Conservation (phyloP, 2,113 vertebrate genomes). For the Rhinichthys klamathensis region DNA sequence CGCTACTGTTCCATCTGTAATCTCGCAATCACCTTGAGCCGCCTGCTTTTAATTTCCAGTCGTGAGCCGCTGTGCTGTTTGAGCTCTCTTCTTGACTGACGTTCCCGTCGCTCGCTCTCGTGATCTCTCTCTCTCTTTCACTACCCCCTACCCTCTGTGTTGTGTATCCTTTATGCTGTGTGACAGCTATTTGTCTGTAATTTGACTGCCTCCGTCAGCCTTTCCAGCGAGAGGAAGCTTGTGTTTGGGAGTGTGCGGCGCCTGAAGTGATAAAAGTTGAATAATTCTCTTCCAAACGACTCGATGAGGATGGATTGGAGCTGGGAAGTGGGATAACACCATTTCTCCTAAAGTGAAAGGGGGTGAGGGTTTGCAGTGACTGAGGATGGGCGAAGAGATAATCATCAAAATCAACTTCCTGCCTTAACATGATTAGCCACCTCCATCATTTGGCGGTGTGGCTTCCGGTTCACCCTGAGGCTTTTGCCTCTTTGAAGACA, state of each 20-base stretch:
- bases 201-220: conserved; percentile 53
- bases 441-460: conserved; percentile 64
- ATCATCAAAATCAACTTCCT: conserved; percentile 80
- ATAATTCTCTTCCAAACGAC: conserved; percentile 76
- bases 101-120: not conserved
- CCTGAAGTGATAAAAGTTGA: conserved; percentile 76
- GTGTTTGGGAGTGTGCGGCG: conserved; percentile 71
- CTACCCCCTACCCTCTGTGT: not conserved
- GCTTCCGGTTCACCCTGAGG: conserved; percentile 46
- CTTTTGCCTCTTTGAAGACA: not conserved
- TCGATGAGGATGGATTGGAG: conserved; percentile 75
- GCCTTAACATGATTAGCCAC: conserved; percentile 76
- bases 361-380: conserved; percentile 35
- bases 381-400: conserved; percentile 72
- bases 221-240: conserved; percentile 59
- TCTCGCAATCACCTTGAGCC: conserved; percentile 70
- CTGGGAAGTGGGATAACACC: conserved; percentile 60
- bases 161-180: conserved; percentile 33
- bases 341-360: conserved; percentile 20
- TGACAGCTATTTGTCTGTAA: conserved; percentile 62
- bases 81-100: conserved; percentile 50
- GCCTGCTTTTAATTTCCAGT: conserved; percentile 73
- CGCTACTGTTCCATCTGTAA: conserved; percentile 71
- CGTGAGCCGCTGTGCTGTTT: conserved; percentile 69
- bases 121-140: not conserved